Conservation (phyloP, 2,113 vertebrate species). For the Tyrannus savana region DNA sequence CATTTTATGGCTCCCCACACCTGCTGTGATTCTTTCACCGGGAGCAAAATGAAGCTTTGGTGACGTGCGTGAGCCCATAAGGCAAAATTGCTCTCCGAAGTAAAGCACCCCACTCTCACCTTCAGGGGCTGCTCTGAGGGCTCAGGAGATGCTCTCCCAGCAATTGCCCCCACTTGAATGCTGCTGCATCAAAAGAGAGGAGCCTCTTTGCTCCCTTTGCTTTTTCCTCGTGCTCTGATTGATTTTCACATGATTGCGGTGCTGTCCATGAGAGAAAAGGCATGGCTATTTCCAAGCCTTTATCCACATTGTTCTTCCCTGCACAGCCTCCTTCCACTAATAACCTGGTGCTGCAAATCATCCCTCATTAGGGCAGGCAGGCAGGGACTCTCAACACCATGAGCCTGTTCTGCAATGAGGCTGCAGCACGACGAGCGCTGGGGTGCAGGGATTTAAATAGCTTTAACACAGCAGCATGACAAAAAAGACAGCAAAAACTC, state of each 20-base stretch:
- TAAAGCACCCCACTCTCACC: not conserved
- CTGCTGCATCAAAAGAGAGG: not conserved
- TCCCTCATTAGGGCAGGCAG: not conserved
- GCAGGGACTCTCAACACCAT: not conserved
- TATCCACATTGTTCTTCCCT: not conserved
- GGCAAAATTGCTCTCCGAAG: not conserved
- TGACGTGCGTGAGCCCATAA: fast-evolving
- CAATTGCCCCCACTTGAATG: not conserved
- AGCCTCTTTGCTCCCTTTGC: not conserved
- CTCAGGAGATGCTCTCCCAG: not conserved
- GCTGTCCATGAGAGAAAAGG: not conserved
- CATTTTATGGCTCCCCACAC: not conserved
- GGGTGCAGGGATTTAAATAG: not conserved
- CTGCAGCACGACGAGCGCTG: fast-evolving
- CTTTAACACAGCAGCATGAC: not conserved
- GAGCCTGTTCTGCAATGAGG: not conserved
- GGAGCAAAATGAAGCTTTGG: not conserved
- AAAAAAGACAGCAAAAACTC: not conserved
- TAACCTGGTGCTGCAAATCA: not conserved
- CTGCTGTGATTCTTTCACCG: not conserved
- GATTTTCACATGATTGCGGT: not conserved
- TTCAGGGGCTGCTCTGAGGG: not conserved
- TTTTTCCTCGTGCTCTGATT: not conserved
- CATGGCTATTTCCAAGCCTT: not conserved
- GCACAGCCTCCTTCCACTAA: not conserved